phyloP scores from a whole-genome alignment of 2,888 invertebrate species.

The Magallana nippona region DNA sequence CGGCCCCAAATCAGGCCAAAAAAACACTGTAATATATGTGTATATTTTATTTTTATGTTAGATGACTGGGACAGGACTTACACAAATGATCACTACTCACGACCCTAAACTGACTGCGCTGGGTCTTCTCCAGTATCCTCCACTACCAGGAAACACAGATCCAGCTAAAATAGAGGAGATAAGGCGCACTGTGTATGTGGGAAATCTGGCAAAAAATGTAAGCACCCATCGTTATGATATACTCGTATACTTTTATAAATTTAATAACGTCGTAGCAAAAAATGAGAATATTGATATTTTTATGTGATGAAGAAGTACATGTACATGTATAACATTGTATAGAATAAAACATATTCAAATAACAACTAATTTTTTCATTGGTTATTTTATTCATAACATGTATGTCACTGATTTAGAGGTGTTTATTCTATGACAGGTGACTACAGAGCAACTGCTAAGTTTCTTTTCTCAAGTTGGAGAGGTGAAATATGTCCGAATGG shows the following conservation, averaged over 20 bases:
- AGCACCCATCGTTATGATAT: neutral
- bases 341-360: no score
- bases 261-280: no score
- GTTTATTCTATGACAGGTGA: slow-evolving; percentile 70
- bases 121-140: slow-evolving; percentile 94
- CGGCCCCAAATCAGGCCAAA: no score
- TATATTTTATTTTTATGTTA: slow-evolving; percentile 48
- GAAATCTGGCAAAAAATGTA: slow-evolving; percentile 88
- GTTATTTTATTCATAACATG: no score
- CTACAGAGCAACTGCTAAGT: slow-evolving; percentile 91
- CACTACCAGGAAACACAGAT: slow-evolving; percentile 84
- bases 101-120: slow-evolving; percentile 90
- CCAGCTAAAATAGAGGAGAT: slow-evolving; percentile 96
- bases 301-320: no score
- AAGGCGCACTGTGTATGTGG: slow-evolving; percentile 92
- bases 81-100: slow-evolving; percentile 81
- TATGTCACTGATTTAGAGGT: no score
- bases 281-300: no score
- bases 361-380: no score
- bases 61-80: slow-evolving; percentile 70
- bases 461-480: slow-evolving; percentile 93
- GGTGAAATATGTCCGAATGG: slow-evolving; percentile 95
- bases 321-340: no score
- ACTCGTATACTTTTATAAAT: no score
- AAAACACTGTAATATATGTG: no score